Base-by-base conservation (phyloP, 2,113 vertebrate genomes). In the Xenus cinereus region DNA sequence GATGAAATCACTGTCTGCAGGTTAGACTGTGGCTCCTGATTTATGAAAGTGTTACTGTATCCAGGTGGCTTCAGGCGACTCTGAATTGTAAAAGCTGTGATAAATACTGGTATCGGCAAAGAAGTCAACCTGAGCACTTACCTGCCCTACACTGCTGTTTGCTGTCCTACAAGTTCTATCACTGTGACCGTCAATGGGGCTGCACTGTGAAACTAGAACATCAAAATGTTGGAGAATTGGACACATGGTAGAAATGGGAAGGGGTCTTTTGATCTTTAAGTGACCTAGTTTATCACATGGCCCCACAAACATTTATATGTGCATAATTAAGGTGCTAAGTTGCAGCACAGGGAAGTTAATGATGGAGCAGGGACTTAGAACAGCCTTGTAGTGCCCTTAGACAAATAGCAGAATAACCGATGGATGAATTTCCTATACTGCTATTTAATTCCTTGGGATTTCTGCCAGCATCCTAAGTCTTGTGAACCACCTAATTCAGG, bases 111-210 rank as follows among this genome's bases (percentile, higher is more conserved):
- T 46, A 9, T 54, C 2, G 0, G 18, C 46, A 67, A 72, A 35
- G 59, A 83, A 71, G 33, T 28, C 63, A 83, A 4, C 68, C 19
- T 27, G 54, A 74, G 37, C 26, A 13, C 26, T 41, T 18, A n/a
- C 5, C 17, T 59, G 68, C 41, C 41, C n/a, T 32, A 0, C 1
- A 0, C 1, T 35, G n/a, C 13, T 39, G 9, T 74, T 83, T 88
- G 35, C 41, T 94, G 64, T 71, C 35, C 39, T 81, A 10, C 9
- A 19, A 12, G 4, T 35, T 84, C 41, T 2, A 1, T 73, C 32
- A 28, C 0, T 33, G 48, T 46, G 72, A 33, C 68, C 62, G 16
- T 57, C 48, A 85, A 16, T 68, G 46, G 27, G 72, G 41, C 79
- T 94, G 45, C 28, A 53, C 37, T 8, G 1, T 43, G 53, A 37